These are phyloP conservation scores for Drosophila suboccidentalis DNA, from an alignment of 2,888 invertebrate genomes.

Conservation along the genomic window DNA sequence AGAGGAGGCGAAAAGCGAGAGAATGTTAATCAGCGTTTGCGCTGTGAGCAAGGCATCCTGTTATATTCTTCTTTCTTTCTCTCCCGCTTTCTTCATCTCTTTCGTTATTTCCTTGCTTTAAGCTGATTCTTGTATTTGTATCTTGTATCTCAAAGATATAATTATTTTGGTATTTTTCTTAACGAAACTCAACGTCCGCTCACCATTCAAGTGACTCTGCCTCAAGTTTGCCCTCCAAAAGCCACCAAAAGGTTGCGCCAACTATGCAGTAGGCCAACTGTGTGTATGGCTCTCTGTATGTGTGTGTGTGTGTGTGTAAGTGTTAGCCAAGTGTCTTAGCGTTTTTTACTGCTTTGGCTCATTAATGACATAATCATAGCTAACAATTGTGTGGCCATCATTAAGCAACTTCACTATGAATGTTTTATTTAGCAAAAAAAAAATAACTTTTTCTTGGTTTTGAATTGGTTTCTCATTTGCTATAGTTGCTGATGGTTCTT, in stretches of 20 bases:
- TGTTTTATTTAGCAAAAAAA: background rate
- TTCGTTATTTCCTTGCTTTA: background rate
- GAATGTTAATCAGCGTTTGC: conserved; percentile 36
- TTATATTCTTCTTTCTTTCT: background rate
- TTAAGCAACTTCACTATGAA: conserved; percentile 1
- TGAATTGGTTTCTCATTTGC: background rate
- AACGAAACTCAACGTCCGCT: conserved; percentile 54
- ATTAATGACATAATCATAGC: conserved; percentile 64
- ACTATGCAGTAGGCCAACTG: conserved; percentile 32
- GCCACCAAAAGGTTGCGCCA: conserved; percentile 72
- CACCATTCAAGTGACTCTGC: conserved; percentile 35
- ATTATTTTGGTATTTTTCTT: conserved; percentile 57
- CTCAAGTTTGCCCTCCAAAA: conserved; percentile 79
- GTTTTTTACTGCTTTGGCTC: conserved; percentile 38
- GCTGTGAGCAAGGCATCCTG: conserved; percentile 29
- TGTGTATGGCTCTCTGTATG: conserved; percentile 10
- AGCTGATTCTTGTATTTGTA: conserved; percentile 16
- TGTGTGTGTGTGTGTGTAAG: conserved; percentile 29
- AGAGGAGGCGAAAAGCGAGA: conserved; percentile 1
- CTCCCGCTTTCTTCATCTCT: conserved; percentile 4
- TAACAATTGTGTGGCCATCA: conserved; percentile 35
- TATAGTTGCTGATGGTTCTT: background rate
- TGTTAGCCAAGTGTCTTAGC: conserved; percentile 49
- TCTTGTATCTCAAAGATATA: conserved; percentile 58
- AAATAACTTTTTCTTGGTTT: background rate